phyloP scores from a whole-genome alignment of 2,797 vertebrate species.

The Falco biarmicus region DNA sequence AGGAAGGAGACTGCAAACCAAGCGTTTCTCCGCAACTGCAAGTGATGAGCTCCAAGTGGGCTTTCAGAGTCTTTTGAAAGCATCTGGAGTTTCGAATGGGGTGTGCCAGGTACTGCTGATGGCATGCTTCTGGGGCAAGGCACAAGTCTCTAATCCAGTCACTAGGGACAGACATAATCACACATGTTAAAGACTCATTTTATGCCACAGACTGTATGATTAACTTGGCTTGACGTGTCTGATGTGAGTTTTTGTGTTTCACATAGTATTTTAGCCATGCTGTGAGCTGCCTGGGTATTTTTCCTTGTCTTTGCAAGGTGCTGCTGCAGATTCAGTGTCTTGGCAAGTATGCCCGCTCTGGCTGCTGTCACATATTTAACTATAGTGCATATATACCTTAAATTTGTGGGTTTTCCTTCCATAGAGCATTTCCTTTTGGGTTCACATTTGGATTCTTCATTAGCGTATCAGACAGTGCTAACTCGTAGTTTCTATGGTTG shows the following conservation, averaged over 20 bases:
- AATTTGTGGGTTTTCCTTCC: background rate
- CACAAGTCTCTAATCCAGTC: background rate
- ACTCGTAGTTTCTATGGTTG: background rate
- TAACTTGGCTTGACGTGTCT: background rate
- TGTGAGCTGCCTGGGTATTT: background rate
- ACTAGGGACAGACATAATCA: background rate
- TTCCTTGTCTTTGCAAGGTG: background rate
- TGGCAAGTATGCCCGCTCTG: background rate
- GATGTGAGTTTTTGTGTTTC: background rate
- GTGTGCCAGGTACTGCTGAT: background rate
- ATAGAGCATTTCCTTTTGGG: background rate
- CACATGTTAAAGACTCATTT: background rate
- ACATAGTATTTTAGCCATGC: background rate
- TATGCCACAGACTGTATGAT: background rate
- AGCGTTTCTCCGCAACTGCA: background rate
- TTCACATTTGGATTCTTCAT: background rate
- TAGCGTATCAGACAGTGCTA: background rate
- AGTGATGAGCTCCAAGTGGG: background rate
- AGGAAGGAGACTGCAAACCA: background rate
- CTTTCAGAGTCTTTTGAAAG: background rate
- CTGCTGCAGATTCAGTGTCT: background rate
- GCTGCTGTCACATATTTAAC: background rate
- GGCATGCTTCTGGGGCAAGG: background rate
- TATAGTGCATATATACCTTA: background rate
- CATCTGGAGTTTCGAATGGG: background rate